Conservation (phyloP, 2,888 invertebrate species). For the Cacoxenus indagator region DNA sequence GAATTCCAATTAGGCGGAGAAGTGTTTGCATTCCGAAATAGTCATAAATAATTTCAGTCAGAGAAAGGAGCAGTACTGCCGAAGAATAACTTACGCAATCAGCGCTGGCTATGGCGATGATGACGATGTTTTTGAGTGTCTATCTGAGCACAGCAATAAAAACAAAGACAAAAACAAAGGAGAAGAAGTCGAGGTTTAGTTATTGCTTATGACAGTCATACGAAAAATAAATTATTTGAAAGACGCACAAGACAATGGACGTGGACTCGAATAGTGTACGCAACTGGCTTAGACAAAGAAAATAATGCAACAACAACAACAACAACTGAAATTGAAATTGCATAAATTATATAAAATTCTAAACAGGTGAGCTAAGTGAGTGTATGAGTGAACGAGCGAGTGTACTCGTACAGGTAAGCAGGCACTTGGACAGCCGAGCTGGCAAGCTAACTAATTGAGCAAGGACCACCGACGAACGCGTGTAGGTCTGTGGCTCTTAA, state of each 20-base stretch:
- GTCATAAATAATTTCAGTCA: conserved; percentile 63
- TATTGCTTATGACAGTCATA: conserved; percentile 21
- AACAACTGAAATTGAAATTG: conserved; percentile 18
- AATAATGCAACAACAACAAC: not conserved
- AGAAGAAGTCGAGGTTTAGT: not conserved
- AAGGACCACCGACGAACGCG: conserved; percentile 7
- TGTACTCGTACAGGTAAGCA: no score
- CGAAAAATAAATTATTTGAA: not conserved
- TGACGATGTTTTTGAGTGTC: conserved; percentile 7
- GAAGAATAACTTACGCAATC: conserved; percentile 5
- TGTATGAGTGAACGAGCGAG: no score
- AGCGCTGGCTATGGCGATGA: not conserved
- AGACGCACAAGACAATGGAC: not conserved
- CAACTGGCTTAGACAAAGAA: not conserved
- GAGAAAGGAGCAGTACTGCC: not conserved
- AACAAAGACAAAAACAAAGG: no score
- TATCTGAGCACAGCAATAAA: not conserved
- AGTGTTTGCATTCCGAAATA: conserved; percentile 49
- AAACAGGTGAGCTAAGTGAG: conserved; percentile 7
- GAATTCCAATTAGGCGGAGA: conserved; percentile 65
- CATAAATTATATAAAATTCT: conserved; percentile 13
- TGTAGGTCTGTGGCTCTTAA: not conserved
- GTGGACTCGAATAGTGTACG: not conserved
- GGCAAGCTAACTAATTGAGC: not conserved
- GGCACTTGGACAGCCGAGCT: no score